Percentiles rank a stretch among this genome's conserved stretches.
Conservation (phyloP, 2,797 vertebrate genomes). For the Channallabes apus region DNA sequence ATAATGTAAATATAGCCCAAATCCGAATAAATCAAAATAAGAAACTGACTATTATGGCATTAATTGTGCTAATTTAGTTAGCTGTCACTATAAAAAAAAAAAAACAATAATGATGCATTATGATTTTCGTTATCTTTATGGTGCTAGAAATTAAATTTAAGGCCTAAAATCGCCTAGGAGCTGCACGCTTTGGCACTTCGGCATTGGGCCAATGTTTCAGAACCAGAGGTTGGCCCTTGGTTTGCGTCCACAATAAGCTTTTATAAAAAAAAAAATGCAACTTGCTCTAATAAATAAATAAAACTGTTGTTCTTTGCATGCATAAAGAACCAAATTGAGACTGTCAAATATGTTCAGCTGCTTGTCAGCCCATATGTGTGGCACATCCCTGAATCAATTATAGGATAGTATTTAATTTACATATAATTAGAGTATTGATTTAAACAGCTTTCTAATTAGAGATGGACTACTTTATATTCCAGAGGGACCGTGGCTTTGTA, state of each 20-base stretch:
- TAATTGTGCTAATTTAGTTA: no score
- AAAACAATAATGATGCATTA: no score
- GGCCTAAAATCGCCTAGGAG: no score
- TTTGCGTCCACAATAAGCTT: background rate
- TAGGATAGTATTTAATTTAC: slow-evolving; percentile 9
- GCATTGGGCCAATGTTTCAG: no score
- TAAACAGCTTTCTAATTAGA: slow-evolving; percentile 8
- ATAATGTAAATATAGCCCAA: no score
- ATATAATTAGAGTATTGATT: slow-evolving; percentile 9
- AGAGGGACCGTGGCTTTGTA: background rate
- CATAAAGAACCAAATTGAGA: background rate
- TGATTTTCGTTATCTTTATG: no score
- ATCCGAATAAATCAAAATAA: no score
- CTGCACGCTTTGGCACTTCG: no score
- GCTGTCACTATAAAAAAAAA: no score
- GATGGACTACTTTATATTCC: slow-evolving; percentile 2
- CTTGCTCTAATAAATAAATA: background rate
- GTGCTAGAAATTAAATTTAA: no score
- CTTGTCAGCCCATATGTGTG: background rate
- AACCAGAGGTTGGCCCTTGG: no score
- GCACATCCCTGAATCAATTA: slow-evolving; percentile 13
- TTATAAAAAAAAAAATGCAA: background rate
- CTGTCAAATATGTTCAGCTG: background rate
- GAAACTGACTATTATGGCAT: no score
- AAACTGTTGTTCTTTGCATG: background rate